Conservation (phyloP, 2,888 invertebrate species). For the Acrobasis repandana region DNA sequence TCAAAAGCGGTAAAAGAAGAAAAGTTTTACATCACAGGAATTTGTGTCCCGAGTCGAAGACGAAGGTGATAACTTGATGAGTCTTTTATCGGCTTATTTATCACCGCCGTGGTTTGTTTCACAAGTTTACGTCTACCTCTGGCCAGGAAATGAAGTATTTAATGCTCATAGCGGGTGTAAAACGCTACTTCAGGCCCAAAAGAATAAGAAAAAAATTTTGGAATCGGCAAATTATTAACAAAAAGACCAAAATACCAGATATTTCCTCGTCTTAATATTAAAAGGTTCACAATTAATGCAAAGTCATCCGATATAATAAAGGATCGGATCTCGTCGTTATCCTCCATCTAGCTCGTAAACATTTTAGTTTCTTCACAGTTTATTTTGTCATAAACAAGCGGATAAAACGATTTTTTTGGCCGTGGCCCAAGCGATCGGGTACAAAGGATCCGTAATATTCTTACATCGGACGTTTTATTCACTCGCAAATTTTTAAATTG, state of each 20-base stretch:
- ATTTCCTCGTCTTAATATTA: neutral
- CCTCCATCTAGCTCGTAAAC: conserved; percentile 21
- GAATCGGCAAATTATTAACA: no score
- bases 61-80: no score
- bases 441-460: conserved; percentile 30
- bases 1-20: no score
- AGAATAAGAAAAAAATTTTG: no score
- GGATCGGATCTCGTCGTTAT: conserved; percentile 11
- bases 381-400: conserved; percentile 34
- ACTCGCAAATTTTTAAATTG: conserved; percentile 44
- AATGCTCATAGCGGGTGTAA: no score
- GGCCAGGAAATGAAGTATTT: no score
- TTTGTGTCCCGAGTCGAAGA: no score
- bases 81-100: no score
- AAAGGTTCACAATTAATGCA: conserved; percentile 8
- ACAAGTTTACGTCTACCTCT: no score
- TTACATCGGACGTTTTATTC: conserved; percentile 2
- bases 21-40: no score
- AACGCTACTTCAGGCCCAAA: no score
- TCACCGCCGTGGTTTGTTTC: no score
- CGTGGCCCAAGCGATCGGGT: conserved; percentile 38
- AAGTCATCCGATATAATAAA: conserved; percentile 15
- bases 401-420: conserved; percentile 37
- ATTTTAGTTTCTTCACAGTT: conserved; percentile 22
- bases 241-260: neutral